A percentile compares a stretch with the other conserved stretches of the same genome.
These are phyloP conservation scores for Tragulus kanchil DNA, from an alignment of 2,113 vertebrate species.

Conservation along the genomic window DNA sequence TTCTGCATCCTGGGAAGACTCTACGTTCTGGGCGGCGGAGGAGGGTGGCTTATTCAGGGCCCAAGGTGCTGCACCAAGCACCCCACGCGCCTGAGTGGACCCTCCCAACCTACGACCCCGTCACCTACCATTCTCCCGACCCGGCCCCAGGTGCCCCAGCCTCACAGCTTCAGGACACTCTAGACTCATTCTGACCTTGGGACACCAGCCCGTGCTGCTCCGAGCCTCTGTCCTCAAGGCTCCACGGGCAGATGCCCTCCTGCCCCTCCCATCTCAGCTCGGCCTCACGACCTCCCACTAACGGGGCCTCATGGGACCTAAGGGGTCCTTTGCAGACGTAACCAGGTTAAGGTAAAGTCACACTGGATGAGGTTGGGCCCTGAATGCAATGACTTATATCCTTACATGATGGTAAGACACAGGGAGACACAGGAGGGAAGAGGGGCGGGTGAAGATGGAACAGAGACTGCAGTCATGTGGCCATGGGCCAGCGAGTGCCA, in stretches of 20 bases:
- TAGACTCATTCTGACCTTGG: accelerated
- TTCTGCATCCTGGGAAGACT: neutral
- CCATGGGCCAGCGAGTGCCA: neutral
- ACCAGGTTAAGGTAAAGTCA: neutral
- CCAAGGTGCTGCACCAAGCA: neutral
- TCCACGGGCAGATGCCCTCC: neutral
- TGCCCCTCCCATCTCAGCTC: neutral
- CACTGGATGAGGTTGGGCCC: neutral
- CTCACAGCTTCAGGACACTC: neutral
- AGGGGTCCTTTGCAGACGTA: neutral
- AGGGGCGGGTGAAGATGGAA: neutral
- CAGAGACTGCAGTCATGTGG: neutral
- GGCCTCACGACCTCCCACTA: neutral
- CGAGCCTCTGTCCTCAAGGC: neutral
- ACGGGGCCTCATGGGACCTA: neutral
- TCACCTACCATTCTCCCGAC: neutral
- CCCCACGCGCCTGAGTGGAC: neutral
- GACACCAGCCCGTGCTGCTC: neutral
- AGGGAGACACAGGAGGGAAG: neutral
- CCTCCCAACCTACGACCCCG: neutral
- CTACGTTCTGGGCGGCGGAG: neutral
- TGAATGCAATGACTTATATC: neutral
- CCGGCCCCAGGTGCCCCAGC: neutral
- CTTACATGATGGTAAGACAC: neutral
- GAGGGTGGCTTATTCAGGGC: neutral